Evolutionary conservation across 2,797 vertebrate genomes (phyloP), one percentile per base, ranked within the genome.

Genomic region (Vireo griseus): DNA sequence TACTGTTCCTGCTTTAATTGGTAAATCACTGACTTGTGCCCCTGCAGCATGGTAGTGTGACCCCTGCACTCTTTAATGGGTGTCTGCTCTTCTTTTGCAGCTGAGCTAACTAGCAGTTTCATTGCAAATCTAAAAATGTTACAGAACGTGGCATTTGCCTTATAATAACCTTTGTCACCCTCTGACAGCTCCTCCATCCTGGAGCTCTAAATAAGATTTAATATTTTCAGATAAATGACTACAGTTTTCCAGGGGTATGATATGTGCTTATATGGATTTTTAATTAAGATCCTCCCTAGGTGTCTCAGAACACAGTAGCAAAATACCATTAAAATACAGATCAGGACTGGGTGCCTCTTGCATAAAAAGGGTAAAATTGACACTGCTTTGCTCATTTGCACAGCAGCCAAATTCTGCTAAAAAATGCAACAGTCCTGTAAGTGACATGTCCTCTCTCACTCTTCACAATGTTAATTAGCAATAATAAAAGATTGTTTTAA

Each of bases 11-110:
- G 31, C 67, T 84, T 31, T 94, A 97, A 96, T 80, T 96, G 86
- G 84, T 92, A 86, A 90, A 94, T 96, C 92, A 85, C 86, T 93
- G 88, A 80, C 91, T 90, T 66, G 73, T 91, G 92, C 67, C 76
- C 86, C 45, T 61, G 68, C 48, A 77, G 71, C 59, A 62, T 78
- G 47, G 45, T 40, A 61, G 33, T 44, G 35, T 73, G 93, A 86
- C 78, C 86, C 20, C 28, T 75, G n/a, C n/a, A 57, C 33, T 87
- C 78, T 73, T 94, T 96, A 96, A 95, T 31, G n/a, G 28, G n/a
- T 76, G 52, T 93, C 77, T 67, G 44, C n/a, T 82, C 54, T 93
- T 47, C 42, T 86, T 87, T 84, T 58, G 42, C 57, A 83, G 55
- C 19, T 74, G 44, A 63, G 69, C 86, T 92, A 95, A 92, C 72